Evolutionary conservation across 2,888 invertebrate species (phyloP).

Genomic region (Pristionchus japonicus): DNA sequence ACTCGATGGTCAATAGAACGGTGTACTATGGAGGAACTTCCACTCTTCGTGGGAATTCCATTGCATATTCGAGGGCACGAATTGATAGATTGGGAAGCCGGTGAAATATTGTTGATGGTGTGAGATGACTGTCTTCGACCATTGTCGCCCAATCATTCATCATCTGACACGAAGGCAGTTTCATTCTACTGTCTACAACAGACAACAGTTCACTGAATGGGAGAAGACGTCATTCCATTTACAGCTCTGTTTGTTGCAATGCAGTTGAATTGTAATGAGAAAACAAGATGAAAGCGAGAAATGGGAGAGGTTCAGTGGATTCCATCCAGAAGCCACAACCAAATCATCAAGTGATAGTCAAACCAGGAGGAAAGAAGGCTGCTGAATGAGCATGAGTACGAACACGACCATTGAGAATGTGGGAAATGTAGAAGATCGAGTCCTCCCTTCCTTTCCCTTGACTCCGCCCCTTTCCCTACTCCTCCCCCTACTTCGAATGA

Average conservation of each 20-base stretch:
- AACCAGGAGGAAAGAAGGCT: neutral
- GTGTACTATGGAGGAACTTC: neutral
- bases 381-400: neutral
- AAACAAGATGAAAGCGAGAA: neutral
- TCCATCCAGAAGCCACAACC: neutral
- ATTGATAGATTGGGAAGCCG: neutral
- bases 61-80: neutral
- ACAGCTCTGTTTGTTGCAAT: neutral
- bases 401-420: neutral
- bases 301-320: neutral
- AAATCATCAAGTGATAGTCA: neutral
- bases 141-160: neutral
- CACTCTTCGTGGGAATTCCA: neutral
- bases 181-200: neutral
- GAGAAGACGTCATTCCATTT: neutral
- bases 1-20: no score
- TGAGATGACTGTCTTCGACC: neutral
- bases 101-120: neutral
- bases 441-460: neutral
- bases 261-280: neutral
- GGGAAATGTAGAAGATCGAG: neutral
- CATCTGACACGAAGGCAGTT: neutral
- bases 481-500: neutral
- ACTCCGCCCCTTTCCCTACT: neutral
- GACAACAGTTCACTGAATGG: neutral